phyloP scores from a whole-genome alignment of 2,797 vertebrate genomes.

The Sphenopsis melanotis region DNA sequence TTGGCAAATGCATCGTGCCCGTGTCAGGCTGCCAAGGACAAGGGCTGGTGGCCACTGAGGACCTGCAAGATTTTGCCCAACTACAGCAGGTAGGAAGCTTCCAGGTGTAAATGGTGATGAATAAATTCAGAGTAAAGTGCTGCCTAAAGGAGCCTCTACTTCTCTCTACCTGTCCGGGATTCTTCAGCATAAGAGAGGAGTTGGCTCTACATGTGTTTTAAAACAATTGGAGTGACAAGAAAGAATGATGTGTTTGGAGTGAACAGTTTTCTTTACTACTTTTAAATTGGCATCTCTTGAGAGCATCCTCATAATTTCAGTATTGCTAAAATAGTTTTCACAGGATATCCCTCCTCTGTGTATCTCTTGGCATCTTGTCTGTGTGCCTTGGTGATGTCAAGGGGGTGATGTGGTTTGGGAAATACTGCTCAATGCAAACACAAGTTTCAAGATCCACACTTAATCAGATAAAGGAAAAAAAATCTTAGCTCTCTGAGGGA shows the following conservation, averaged over 20 bases:
- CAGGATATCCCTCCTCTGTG: accelerated
- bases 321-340: not conserved
- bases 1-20: accelerated
- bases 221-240: not conserved
- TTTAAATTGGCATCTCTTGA: not conserved
- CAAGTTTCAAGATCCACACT: not conserved
- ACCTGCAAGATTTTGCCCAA: not conserved
- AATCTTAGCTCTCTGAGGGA: not conserved
- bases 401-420: not conserved
- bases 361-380: not conserved
- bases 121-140: not conserved
- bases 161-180: not conserved
- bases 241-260: not conserved
- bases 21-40: not conserved
- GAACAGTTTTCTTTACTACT: not conserved
- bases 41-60: not conserved
- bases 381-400: not conserved
- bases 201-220: not conserved
- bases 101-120: not conserved
- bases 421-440: not conserved
- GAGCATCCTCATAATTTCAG: not conserved
- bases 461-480: not conserved
- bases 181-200: not conserved
- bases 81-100: accelerated
- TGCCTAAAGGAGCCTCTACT: not conserved